Evolutionary conservation across 2,797 vertebrate species (phyloP).

Genomic region (Jordanella pulchra): DNA sequence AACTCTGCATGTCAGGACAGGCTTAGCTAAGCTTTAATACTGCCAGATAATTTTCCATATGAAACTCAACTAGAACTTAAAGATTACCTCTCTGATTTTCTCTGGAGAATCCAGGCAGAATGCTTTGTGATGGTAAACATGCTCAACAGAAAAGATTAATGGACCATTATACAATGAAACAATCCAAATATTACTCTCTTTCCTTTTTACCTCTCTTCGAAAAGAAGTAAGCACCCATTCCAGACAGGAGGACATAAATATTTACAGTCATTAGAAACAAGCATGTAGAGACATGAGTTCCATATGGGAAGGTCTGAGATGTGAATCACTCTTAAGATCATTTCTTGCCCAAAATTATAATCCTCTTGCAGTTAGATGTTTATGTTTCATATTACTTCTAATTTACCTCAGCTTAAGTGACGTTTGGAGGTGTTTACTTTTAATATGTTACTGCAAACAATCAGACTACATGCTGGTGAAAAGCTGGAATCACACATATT

Average conservation of each 20-base stretch:
- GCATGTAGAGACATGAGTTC: slow-evolving; percentile 52
- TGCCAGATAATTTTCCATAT: slow-evolving; percentile 63
- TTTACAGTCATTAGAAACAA: slow-evolving; percentile 65
- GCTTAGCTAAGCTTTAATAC: slow-evolving; percentile 22
- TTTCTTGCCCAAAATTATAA: slow-evolving; percentile 5
- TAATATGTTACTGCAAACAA: slow-evolving; percentile 1
- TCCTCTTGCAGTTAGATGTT: not conserved
- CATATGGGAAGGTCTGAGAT: slow-evolving; percentile 20
- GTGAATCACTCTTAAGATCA: slow-evolving; percentile 15
- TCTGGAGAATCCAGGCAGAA: slow-evolving; percentile 54
- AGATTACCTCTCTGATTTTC: slow-evolving; percentile 61
- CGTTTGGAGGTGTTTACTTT: not conserved
- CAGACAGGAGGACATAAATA: slow-evolving; percentile 57
- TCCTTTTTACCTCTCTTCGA: slow-evolving; percentile 34
- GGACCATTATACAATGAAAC: slow-evolving; percentile 53
- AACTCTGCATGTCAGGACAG: slow-evolving; percentile 50
- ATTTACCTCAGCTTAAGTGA: not conserved
- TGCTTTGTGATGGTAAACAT: slow-evolving; percentile 64
- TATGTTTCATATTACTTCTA: slow-evolving; percentile 2
- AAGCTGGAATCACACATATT: slow-evolving; percentile 35
- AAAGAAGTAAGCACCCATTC: slow-evolving; percentile 40
- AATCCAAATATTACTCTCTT: slow-evolving; percentile 41
- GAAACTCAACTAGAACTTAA: slow-evolving; percentile 52
- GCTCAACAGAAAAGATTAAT: slow-evolving; percentile 66
- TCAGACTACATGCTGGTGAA: slow-evolving; percentile 28